phyloP scores from a whole-genome alignment of 2,888 invertebrate genomes.

The Ochropleura leucogaster region DNA sequence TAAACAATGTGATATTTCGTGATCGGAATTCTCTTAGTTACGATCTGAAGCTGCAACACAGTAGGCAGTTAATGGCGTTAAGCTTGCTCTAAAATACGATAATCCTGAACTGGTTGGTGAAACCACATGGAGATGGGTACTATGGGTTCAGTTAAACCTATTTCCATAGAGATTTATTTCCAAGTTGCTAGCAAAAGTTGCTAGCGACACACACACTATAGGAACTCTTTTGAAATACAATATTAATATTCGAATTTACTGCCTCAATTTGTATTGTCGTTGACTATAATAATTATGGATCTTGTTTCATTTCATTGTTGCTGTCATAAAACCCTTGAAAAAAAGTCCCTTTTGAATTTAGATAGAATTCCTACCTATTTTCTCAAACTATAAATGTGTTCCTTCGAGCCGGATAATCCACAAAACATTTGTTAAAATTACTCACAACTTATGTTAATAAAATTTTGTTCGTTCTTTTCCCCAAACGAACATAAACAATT shows the following conservation, averaged over 20 bases:
- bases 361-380: neutral
- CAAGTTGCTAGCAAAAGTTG: neutral
- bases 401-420: neutral
- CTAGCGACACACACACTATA: neutral
- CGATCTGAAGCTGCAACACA: conserved; percentile 18
- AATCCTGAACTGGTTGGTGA: conserved; percentile 20
- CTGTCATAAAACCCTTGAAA: neutral
- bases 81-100: conserved; percentile 27
- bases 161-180: neutral
- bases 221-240: too few relatives aligned
- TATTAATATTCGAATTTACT: too few relatives aligned
- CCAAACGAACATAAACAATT: conserved; percentile 3
- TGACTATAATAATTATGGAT: fast-evolving
- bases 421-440: neutral
- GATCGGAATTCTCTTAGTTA: conserved; percentile 24
- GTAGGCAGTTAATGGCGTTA: neutral
- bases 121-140: neutral
- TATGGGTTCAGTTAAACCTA: neutral
- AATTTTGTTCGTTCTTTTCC: neutral
- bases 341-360: neutral
- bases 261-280: neutral
- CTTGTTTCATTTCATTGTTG: neutral
- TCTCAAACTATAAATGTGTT: neutral
- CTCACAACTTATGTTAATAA: neutral
- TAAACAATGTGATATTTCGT: neutral